Percentiles rank a stretch among this genome's conserved stretches.
phyloP scores from a whole-genome alignment of 2,113 vertebrate genomes.

The Actinemys pallida region DNA sequence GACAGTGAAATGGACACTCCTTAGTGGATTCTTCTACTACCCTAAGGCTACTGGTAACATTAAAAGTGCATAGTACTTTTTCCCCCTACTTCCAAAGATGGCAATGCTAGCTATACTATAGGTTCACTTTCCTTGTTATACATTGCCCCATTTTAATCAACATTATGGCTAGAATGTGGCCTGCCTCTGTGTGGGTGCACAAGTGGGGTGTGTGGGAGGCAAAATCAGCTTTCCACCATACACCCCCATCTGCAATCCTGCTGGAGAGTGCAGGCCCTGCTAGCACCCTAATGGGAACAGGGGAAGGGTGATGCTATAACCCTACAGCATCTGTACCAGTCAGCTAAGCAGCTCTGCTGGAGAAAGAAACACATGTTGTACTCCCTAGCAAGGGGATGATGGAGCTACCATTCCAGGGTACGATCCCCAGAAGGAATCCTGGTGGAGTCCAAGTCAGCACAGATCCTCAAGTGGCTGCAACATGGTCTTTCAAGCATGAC shows the following conservation, averaged over 20 bases:
- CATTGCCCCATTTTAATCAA: background rate
- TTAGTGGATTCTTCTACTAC: background rate
- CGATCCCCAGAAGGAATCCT: background rate
- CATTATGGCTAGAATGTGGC: background rate
- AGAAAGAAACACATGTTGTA: background rate
- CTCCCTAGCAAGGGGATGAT: background rate
- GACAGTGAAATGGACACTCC: background rate
- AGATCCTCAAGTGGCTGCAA: background rate
- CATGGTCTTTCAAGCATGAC: background rate
- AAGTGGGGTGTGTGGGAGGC: background rate
- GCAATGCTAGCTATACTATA: fast-evolving
- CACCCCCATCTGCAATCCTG: background rate
- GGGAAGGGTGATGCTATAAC: background rate
- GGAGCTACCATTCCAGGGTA: background rate
- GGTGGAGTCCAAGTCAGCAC: background rate
- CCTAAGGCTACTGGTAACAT: background rate
- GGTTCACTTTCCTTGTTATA: background rate
- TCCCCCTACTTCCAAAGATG: background rate
- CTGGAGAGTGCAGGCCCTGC: no score
- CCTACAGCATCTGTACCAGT: background rate
- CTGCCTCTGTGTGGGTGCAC: background rate
- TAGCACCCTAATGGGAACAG: no score
- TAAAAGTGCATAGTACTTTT: background rate
- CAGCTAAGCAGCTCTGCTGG: background rate
- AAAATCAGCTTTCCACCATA: background rate